Evolutionary conservation across 2,113 vertebrate species (phyloP), one percentile per base, ranked within the genome.

Genomic region (Tachysurus fulvidraco): DNA sequence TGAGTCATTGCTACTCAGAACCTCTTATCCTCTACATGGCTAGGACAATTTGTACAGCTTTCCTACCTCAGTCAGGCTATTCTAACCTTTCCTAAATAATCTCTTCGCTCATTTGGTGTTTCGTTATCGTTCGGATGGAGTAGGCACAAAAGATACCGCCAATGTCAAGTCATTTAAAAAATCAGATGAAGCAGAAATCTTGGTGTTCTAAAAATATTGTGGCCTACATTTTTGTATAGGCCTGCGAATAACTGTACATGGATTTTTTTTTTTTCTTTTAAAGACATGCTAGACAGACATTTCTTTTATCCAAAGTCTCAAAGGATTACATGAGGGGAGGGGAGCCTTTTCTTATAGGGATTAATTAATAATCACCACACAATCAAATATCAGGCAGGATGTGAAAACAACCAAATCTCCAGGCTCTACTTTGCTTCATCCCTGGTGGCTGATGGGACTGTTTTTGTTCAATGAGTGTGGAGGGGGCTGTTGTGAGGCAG

Each of bases 371-470:
- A 93, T 93, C 87, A 90, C 84, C 90, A 91, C 87, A 90, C 91
- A 92, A 85, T 88, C 90, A 92, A 88, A 83, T 76, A 91, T 91
- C 85, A 90, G 83, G 88, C 77, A 28, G 73, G 88, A 91, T 93
- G 93, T 89, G 91, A 93, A 94, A 94, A 95, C 93, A 93, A 92
- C 92, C 89, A 92, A 93, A 90, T 95, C 94, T 93, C 94, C 87
- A 91, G 94, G 91, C 91, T 92, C 93, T 90, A 84, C 91, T 79
- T 81, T 76, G 90, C 85, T 89, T 90, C 89, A 89, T 94, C 94
- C 91, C 94, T 74, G 90, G 93, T 92, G 94, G 93, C 91, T 94
- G 91, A 91, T 93, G 89, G 91, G 91, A 93, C 93, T 94, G 94
- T 94, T 93, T 94, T 94, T 95, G 92, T 94, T 93, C 54, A 57